Base-by-base conservation (phyloP, 2,113 vertebrate species). In the Melanerpes formicivorus region DNA sequence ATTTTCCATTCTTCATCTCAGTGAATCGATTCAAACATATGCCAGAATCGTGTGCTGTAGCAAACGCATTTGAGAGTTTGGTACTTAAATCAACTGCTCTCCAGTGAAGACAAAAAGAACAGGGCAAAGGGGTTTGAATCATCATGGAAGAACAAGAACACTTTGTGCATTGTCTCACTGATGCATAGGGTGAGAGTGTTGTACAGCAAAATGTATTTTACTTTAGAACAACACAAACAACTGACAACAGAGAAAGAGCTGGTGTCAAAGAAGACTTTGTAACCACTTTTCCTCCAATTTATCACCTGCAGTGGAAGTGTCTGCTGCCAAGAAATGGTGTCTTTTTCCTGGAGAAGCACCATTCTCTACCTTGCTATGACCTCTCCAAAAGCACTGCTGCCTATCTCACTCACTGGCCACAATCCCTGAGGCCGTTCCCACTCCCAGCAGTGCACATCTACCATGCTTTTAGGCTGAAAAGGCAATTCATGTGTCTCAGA, bases 11-110 rank as follows among this genome's bases (percentile, higher is more conserved):
- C 77, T 85, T 65, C 71, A 78, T 83, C 92, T 74, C 80, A 32
- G 90, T 72, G 91, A 90, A 97, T 96, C 46, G 32, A 95, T 97
- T 90, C 94, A 92, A 90, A 25, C 26, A 2, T 8, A 19, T 7
- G 16, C 82, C 95, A 87, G 90, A 30, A 63, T 21, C 14, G 4
- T 1, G 18, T 4, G 42, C 81, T 73, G 59, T 62, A 83, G 62
- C 44, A 94, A 91, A 34, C 22, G 37, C 15, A 6, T 2, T 5
- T 29, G 40, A 18, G 54, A 83, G 72, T 16, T 30, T 15, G 1
- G 23, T 11, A 26, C 67, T 66, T 73, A 29, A 52, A 59, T 5
- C 44, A 76, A 37, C 14, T 55, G 2, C 10, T 16, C 71, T 62
- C 5, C 40, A 52, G 29, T 4, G 21, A 59, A 54, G 23, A 63